A percentile compares a stretch with the other conserved stretches of the same genome.
Evolutionary conservation across 2,797 vertebrate genomes (phyloP).

Genomic region (Chromobotia macracanthus): DNA sequence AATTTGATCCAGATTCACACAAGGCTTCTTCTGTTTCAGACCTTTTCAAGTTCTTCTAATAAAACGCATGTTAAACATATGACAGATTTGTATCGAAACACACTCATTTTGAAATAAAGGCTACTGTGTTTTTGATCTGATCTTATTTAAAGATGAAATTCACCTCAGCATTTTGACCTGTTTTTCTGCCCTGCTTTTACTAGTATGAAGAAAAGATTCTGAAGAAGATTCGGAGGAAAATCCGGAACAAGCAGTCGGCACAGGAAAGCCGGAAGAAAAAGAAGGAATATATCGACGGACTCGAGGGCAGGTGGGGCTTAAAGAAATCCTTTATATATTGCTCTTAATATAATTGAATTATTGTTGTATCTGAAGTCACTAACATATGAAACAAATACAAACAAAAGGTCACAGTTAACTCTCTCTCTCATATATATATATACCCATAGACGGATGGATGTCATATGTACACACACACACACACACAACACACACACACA

Average conservation of each 20-base stretch:
- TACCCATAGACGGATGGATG: no score
- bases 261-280: conserved; percentile 97
- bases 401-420: no score
- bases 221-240: conserved; percentile 96
- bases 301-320: conserved; percentile 84
- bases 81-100: neutral
- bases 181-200: conserved; percentile 56
- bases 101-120: neutral
- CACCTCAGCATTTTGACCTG: neutral
- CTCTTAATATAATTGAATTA: no score
- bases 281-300: conserved; percentile 89
- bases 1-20: neutral
- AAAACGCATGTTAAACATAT: neutral
- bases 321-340: no score
- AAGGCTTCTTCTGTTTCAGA: neutral
- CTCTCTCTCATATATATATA: no score
- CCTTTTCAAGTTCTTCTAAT: neutral
- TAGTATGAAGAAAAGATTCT: conserved; percentile 91
- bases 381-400: no score
- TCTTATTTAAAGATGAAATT: neutral
- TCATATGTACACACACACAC: no score
- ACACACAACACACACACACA: no score
- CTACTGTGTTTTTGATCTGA: no score
- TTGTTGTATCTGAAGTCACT: no score
- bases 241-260: conserved; percentile 94